Evolutionary conservation across 2,797 vertebrate genomes (phyloP), one percentile per base, ranked within the genome.

Genomic region (Stomatorhinus walkeri): DNA sequence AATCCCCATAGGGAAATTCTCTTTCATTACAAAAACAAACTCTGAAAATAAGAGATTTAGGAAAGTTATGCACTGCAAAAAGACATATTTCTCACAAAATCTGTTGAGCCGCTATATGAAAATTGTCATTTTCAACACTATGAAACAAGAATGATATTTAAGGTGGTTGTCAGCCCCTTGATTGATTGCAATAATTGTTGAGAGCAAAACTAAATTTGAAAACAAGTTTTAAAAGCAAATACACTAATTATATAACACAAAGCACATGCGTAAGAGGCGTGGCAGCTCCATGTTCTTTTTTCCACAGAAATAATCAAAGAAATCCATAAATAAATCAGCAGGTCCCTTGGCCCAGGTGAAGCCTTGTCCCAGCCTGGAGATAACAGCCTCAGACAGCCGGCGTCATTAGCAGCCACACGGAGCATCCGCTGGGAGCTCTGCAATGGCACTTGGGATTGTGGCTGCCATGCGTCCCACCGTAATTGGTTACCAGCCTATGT

Each of bases 251-350:
- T 61, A 22, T 61, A 61, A 88, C 9, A 1, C 28, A 48, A 49
- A 48, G 46, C 40, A 1, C 14, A 49, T 64, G 7, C 64, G 12
- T 5, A 64, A 9, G 36, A 85, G 36, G 14, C 6, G 1, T 59
- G 88, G 51, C 36, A 43, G 14, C 5, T 61, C 54, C 6, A 32
- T 10, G 36, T 32, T 24, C 19, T 22, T 6, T 89, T 79, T 72
- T 87, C 8, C 40, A 9, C 28, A 52, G 51, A 61, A 9, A 43
- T 22, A 84, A 24, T 87, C 16, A 85, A 76, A 85, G 7, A 51
- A 16, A 72, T 89, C 61, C 56, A 89, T 86, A 51, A 89, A 89
- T 89, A 72, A 72, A 89, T 68, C 56, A 87, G 61, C 83, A 87
- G 54, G 46, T 64, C 43, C 61, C 59, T 56, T 68, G 87, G 61